Base-by-base conservation (phyloP, 2,888 invertebrate species). In the Andrena haemorrhoa region DNA sequence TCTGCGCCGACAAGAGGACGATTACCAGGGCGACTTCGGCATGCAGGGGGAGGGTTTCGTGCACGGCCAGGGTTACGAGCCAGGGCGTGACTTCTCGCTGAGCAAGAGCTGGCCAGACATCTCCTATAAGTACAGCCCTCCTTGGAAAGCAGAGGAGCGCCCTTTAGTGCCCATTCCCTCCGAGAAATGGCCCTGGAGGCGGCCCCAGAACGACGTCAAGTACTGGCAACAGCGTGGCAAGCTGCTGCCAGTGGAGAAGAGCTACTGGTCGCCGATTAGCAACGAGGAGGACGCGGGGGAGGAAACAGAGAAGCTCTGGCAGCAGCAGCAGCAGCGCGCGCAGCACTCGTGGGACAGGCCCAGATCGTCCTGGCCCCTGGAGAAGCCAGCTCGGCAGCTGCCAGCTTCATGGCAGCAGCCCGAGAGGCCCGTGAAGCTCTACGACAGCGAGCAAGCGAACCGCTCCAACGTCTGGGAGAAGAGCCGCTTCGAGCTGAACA, bases 81-180 rank as follows among this genome's bases (percentile, higher is more conserved):
- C 89, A 0, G 80, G 80, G 4, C 79, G 86, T 0, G 88, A 91
- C 1, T 91, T 85, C 75, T 84, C 86, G 4, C 75, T 84, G 6
- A 89, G 84, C 65, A 89, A 86, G 29, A 86, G 84, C 41, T 89
- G 91, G 90, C 89, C 88, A 5, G 88, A 88, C 53, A 26, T 87
- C 2, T 77, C 87, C 5, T 87, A 85, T 76, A 86, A 87, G 26
- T 89, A 89, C 68, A 68, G 68, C 7, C 77, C 84, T 20, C 81
- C 86, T 0, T 90, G 90, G 92, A 88, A 84, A 47, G 5, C 64
- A 33, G 82, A 86, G 0, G 83, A 69, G 1, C 83, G 72, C 6
- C 69, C 71, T 0, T 58, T 65, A 8, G 31, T 82, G 4, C 60
- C 74, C 1, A 16, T 64, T 3, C 12, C 68, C 0, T 58, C 74